Evolutionary conservation across 2,888 invertebrate genomes (phyloP), one percentile per base, ranked within the genome.

Genomic region (Clostera curtula): DNA sequence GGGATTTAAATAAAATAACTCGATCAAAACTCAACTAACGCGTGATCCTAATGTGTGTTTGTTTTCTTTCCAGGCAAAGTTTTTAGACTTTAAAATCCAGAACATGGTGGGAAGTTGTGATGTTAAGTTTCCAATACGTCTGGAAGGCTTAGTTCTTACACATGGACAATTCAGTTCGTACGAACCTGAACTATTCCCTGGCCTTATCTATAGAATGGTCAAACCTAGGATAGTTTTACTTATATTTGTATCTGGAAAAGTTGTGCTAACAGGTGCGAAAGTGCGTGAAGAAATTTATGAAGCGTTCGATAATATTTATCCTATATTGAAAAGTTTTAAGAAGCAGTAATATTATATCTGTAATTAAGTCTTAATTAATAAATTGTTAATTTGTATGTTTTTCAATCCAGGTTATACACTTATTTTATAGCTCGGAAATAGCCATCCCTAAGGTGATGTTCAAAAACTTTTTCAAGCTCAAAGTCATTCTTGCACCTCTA

Each of bases 161-260:
- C 94, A 89, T 80, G 91, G 87, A 52, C 93, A 89, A 76, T 93
- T 87, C 61, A 90, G 90, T 57, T 90, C 90, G 2, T 99, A 99
- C 69, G 99, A 99, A 76, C 99, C 99, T 0, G 99, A 99, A 74
- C 85, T 99, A 22, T 99, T 99, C 71, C 98, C 99, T 21, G 99
- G 98, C 43, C 88, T 99, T 20, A 97, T 99, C 52, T 99, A 99
- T 72, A 88, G 98, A 61, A 96, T 99, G 96, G 95, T 99, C 29
- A 94, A 96, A 72, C 99, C 99, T 4, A 90, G 97, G 58, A 93
- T 99, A 60, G 98, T 99, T 3, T 85, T 99, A 41, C 86, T 99
- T 25, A 98, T 99, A 56, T 99, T 99, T 82, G 99, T 99, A 3
- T 98, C 98, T 40, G 99, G 99, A 24, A 99, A 99, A 88, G 93